phyloP scores from a whole-genome alignment of 2,797 vertebrate species.

The Enteromius anoplus region DNA sequence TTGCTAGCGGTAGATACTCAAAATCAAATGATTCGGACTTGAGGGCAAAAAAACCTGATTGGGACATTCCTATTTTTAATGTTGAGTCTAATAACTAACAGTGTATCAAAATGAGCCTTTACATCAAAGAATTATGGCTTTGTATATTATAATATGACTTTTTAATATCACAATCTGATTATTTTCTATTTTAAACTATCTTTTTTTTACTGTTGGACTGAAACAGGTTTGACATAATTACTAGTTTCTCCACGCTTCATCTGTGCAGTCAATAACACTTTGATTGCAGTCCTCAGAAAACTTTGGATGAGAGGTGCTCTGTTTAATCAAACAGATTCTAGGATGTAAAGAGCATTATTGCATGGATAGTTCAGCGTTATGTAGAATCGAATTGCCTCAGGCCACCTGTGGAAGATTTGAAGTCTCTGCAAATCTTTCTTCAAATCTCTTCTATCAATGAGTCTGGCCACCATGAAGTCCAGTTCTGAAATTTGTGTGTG shows the following conservation, averaged over 20 bases:
- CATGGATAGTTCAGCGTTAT: background rate
- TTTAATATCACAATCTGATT: background rate
- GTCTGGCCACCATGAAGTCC: slow-evolving; percentile 2
- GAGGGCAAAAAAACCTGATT: too few relatives aligned
- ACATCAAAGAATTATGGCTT: background rate
- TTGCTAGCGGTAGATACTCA: too few relatives aligned
- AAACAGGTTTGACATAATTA: background rate
- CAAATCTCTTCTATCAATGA: slow-evolving; percentile 14
- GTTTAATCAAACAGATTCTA: slow-evolving; percentile 8
- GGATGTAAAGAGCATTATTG: background rate
- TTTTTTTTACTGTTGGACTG: background rate
- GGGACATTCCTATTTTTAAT: too few relatives aligned
- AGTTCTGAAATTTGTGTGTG: slow-evolving; percentile 7
- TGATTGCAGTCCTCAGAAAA: slow-evolving; percentile 8
- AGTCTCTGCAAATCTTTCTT: slow-evolving; percentile 6
- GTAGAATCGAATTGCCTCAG: background rate
- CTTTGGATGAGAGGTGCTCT: background rate
- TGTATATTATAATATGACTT: background rate
- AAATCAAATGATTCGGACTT: too few relatives aligned
- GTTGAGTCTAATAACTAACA: background rate
- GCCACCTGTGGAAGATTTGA: background rate
- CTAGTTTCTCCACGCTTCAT: background rate
- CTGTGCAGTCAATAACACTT: background rate
- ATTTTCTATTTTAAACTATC: background rate
- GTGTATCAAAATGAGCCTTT: too few relatives aligned